Conservation (phyloP, 2,797 vertebrate genomes). For the Helostoma temminkii region DNA sequence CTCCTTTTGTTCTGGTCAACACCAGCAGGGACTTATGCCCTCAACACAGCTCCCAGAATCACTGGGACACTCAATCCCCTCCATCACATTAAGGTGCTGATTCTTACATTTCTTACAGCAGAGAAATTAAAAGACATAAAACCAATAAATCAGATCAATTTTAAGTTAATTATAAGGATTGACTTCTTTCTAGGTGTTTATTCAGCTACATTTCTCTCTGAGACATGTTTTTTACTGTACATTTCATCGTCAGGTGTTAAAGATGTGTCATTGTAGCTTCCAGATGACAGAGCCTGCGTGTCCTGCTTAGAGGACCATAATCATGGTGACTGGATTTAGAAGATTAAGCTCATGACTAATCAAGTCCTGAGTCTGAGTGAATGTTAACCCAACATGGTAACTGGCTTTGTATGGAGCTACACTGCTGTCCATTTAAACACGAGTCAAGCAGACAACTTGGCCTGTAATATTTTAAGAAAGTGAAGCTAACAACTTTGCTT, state of each 20-base stretch:
- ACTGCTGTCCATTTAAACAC: conserved; percentile 10
- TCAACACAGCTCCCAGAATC: too few species aligned
- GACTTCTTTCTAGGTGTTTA: background rate
- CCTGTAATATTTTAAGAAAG: background rate
- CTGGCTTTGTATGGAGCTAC: conserved; percentile 19
- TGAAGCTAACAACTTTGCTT: background rate
- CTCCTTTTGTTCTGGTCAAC: too few species aligned
- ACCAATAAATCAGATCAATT: background rate
- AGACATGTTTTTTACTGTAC: background rate
- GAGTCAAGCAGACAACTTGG: conserved; percentile 20
- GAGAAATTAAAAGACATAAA: background rate
- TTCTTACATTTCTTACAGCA: too few species aligned
- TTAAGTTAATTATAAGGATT: background rate
- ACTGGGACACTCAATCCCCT: too few species aligned
- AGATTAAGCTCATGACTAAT: conserved; percentile 80
- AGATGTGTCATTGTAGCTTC: conserved; percentile 16
- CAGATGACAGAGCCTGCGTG: conserved; percentile 18
- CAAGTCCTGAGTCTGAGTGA: conserved; percentile 42
- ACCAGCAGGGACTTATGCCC: too few species aligned
- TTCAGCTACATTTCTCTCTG: background rate
- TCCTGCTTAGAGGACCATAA: conserved; percentile 61
- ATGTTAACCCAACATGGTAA: conserved; percentile 43
- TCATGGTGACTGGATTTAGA: conserved; percentile 74
- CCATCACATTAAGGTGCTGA: too few species aligned
- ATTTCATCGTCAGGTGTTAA: conserved; percentile 15